A percentile compares a stretch with the other conserved stretches of the same genome.
Conservation (phyloP, 2,113 vertebrate species). For the Oxyura jamaicensis region DNA sequence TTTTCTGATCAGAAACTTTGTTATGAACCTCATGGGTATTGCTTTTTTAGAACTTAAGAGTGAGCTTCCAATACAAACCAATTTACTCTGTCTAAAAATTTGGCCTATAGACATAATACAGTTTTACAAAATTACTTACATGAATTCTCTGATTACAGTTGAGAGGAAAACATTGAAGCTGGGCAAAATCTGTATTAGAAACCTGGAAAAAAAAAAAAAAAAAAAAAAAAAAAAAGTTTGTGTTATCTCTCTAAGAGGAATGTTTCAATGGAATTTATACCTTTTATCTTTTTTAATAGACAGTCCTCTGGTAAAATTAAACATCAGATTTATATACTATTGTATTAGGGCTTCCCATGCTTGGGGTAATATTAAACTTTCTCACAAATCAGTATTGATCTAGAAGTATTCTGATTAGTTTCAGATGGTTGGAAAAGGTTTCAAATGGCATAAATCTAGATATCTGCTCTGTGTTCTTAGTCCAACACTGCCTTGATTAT, state of each 20-base stretch:
- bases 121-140: background rate
- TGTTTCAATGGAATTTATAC: background rate
- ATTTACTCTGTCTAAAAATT: background rate
- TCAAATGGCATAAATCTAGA: constrained; percentile 45
- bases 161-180: background rate
- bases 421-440: constrained; percentile 21
- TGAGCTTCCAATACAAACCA: background rate
- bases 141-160: background rate
- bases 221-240: background rate
- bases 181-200: constrained; percentile 3
- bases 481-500: constrained; percentile 24
- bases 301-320: background rate
- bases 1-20: background rate
- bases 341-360: background rate
- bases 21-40: rapidly evolving
- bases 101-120: background rate
- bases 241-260: background rate
- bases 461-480: constrained; percentile 18
- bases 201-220: background rate
- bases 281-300: background rate
- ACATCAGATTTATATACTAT: background rate
- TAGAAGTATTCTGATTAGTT: constrained; percentile 55
- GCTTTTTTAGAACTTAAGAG: background rate
- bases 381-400: constrained; percentile 34
- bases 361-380: background rate